Percentiles rank a stretch among this genome's conserved stretches.
These are phyloP conservation scores for Corythornis leucogaster DNA, from an alignment of 2,797 vertebrate genomes.

Conservation along the genomic window DNA sequence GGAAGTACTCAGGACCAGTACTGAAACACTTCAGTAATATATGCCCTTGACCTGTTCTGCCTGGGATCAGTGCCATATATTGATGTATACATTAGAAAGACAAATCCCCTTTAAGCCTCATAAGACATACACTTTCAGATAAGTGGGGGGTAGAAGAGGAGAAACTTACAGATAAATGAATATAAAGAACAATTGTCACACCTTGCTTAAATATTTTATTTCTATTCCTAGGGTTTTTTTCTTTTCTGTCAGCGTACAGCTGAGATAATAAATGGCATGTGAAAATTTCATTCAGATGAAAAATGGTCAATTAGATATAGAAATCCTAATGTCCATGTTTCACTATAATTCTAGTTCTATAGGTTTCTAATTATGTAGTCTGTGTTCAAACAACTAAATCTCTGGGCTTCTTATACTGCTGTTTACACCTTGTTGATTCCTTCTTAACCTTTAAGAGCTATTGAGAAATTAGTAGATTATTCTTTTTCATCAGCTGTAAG, in stretches of 20 bases:
- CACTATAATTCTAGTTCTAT: not conserved
- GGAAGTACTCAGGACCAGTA: not conserved
- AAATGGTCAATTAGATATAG: conserved; percentile 30
- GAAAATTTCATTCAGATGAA: conserved; percentile 3
- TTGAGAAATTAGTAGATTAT: conserved; percentile 37
- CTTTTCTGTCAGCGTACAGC: not conserved
- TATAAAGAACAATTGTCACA: not conserved
- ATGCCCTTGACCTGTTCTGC: not conserved
- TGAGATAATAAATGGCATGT: not conserved
- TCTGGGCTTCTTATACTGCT: not conserved
- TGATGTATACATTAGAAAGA: conserved; percentile 28
- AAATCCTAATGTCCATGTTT: conserved; percentile 11
- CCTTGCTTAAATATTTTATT: conserved; percentile 28
- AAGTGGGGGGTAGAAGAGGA: not conserved
- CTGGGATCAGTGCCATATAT: not conserved
- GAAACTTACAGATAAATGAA: conserved; percentile 22
- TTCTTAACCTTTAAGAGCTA: conserved; percentile 48
- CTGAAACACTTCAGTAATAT: rapidly evolving
- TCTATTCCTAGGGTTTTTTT: not conserved
- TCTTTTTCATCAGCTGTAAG: conserved; percentile 1
- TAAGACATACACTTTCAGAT: not conserved
- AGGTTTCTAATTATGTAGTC: conserved; percentile 4
- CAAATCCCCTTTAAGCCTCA: conserved; percentile 21
- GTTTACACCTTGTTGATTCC: conserved; percentile 43
- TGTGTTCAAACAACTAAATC: conserved; percentile 1